Evolutionary conservation across 2,113 vertebrate genomes (phyloP).

Genomic region (Melanocharis versteri): DNA sequence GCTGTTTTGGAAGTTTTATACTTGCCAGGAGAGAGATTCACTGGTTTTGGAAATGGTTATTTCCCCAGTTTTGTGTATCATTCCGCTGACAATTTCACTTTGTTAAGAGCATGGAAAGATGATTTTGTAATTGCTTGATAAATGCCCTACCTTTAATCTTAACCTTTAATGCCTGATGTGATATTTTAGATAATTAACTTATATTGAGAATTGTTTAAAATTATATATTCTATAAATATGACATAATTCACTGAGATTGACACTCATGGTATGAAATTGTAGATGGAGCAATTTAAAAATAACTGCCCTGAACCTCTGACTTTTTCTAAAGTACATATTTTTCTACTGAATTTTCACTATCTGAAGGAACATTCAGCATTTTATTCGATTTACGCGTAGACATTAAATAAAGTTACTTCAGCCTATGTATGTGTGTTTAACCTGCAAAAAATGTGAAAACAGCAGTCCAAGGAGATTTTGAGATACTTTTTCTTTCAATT

Average conservation of each 20-base stretch:
- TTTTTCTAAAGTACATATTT: neutral
- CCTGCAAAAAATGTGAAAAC: neutral
- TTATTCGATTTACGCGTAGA: neutral
- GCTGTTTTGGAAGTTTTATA: neutral
- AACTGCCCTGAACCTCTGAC: neutral
- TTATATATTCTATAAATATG: neutral
- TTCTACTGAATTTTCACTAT: neutral
- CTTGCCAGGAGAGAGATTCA: neutral
- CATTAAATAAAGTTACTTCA: neutral
- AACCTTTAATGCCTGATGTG: neutral
- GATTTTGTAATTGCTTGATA: neutral
- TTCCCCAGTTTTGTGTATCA: neutral
- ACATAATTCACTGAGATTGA: neutral
- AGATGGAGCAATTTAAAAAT: neutral
- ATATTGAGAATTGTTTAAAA: neutral
- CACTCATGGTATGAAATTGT: neutral
- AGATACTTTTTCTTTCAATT: constrained; percentile 13
- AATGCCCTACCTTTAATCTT: neutral
- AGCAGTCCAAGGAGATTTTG: neutral
- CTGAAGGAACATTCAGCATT: neutral
- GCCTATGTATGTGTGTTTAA: neutral
- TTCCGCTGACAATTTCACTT: neutral
- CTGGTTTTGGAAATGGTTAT: constrained; percentile 18
- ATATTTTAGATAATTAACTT: neutral
- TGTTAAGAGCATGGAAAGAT: neutral